Evolutionary conservation across 1,140 invertebrate genomes (phyloP).

Genomic region (Brachionus calyciflorus): DNA sequence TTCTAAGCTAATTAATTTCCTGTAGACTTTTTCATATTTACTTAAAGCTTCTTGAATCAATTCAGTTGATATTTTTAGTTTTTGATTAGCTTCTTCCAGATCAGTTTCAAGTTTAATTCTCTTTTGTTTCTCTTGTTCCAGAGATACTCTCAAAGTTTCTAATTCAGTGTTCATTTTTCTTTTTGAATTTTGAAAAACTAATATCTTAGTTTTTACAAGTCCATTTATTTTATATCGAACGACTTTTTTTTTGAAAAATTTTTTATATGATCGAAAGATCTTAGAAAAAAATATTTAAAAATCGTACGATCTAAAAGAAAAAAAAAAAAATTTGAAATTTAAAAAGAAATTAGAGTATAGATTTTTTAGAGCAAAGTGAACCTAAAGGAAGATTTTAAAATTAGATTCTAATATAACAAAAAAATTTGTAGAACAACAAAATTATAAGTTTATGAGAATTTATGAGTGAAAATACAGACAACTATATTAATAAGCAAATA

Average conservation of each 20-base stretch:
- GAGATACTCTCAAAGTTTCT: neutral
- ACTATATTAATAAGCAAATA: no score
- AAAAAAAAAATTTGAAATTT: no score
- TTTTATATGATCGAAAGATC: constrained; percentile 35
- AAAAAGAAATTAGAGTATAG: neutral
- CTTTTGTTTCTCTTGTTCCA: neutral
- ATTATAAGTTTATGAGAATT: no score
- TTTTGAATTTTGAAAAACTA: neutral
- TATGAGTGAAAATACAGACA: no score
- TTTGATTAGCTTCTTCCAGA: constrained; percentile 12
- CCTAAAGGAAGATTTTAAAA: no score
- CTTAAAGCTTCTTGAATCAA: neutral
- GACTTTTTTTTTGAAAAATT: no score
- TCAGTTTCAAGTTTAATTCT: neutral
- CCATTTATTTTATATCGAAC: constrained; percentile 20
- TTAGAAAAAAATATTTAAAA: neutral
- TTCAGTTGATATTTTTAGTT: neutral
- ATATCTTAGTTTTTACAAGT: neutral
- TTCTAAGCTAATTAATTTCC: neutral
- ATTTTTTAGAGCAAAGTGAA: no score
- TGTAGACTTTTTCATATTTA: neutral
- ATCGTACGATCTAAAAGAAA: no score
- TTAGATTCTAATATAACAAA: no score
- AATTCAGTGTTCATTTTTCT: neutral
- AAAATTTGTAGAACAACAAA: no score